phyloP scores from a whole-genome alignment of 2,113 vertebrate species.

The Panthera leo region DNA sequence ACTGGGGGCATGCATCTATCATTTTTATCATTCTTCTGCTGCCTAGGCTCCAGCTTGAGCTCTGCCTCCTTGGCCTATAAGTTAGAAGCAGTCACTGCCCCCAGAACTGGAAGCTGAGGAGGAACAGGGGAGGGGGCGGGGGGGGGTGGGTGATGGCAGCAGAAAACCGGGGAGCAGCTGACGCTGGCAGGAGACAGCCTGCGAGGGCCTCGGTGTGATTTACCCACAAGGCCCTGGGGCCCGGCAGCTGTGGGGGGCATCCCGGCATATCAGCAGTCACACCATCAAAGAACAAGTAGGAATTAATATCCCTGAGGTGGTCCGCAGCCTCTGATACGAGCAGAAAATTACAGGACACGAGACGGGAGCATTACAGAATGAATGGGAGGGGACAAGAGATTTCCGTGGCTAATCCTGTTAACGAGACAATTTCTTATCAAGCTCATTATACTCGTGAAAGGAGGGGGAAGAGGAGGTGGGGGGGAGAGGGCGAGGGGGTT shows the following conservation, averaged over 20 bases:
- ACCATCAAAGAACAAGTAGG: constrained; percentile 59
- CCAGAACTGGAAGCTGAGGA: background rate
- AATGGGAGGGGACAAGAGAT: constrained; percentile 85
- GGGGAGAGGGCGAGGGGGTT: background rate
- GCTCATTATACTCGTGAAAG: constrained; percentile 82
- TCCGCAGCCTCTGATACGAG: constrained; percentile 72
- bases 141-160: background rate
- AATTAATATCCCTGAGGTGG: constrained; percentile 83
- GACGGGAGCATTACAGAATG: constrained; percentile 81
- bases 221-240: background rate
- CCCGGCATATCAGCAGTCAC: background rate
- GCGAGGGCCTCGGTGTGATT: background rate
- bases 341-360: constrained; percentile 84
- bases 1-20: background rate
- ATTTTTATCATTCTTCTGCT: background rate
- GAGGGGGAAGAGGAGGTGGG: background rate
- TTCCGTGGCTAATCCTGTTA: constrained; percentile 88
- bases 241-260: background rate
- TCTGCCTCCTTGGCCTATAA: background rate
- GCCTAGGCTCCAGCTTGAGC: background rate
- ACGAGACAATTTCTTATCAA: constrained; percentile 87
- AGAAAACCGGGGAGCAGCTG: background rate
- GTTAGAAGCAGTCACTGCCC: background rate
- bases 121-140: background rate
- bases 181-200: constrained; percentile 39